A percentile compares a stretch with the other conserved stretches of the same genome.
Conservation (phyloP, 1,140 invertebrate species). For the Sycobia sp. region DNA sequence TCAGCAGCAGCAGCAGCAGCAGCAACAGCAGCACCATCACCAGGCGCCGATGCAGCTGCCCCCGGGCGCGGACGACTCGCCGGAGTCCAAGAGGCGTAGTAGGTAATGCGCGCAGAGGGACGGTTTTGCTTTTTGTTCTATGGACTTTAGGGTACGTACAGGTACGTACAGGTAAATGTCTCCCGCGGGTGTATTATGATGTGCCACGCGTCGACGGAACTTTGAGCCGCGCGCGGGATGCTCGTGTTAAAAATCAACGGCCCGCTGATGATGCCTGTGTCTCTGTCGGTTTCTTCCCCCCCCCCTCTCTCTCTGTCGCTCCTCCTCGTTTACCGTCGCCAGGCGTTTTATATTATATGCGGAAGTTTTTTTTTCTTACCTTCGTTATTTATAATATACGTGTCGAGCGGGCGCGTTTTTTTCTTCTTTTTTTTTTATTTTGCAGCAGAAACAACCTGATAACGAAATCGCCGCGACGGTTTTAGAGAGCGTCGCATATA, state of each 20-base stretch:
- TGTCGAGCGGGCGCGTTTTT: constrained; percentile 14
- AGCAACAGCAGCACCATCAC: not conserved
- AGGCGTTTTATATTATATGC: not conserved
- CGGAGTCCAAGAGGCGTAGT: constrained; percentile 63
- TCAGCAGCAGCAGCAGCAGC: constrained; percentile 47
- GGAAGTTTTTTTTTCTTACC: constrained; percentile 10
- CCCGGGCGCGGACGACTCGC: constrained; percentile 42
- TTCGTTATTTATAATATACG: constrained; percentile 1
- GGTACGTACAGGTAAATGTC: too few species aligned
- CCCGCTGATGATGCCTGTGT: too few species aligned
- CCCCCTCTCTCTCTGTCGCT: not conserved
- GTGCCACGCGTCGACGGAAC: too few species aligned
- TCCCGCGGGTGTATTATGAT: too few species aligned
- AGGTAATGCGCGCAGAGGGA: constrained; percentile 55
- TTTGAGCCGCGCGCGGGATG: too few species aligned
- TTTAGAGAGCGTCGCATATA: not conserved
- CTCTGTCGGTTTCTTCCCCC: not conserved
- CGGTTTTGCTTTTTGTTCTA: too few species aligned
- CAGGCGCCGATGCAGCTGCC: not conserved
- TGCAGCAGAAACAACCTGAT: constrained; percentile 15
- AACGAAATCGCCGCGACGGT: not conserved
- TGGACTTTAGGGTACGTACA: too few species aligned
- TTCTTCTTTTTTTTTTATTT: too few species aligned
- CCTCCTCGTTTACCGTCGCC: not conserved
- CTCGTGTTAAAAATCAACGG: too few species aligned